These are phyloP conservation scores for Coranthus polyacanthus DNA, from an alignment of 2,797 vertebrate genomes.

Conservation along the genomic window DNA sequence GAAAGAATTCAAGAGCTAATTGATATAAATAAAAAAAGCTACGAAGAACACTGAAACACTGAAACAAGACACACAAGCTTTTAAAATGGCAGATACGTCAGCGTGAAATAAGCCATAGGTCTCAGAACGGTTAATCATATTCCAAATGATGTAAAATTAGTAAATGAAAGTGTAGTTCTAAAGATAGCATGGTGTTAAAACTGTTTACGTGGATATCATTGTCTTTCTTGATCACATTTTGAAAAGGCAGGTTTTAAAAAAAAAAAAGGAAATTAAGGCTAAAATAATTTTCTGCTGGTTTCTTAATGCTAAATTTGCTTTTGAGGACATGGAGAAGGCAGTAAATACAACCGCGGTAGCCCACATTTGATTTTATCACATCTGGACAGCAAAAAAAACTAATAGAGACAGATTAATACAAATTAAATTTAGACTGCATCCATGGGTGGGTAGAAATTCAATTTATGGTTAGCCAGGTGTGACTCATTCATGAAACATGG, in stretches of 20 bases:
- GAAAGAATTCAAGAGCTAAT: too few relatives aligned
- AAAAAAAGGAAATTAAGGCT: conserved; percentile 13
- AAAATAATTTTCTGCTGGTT: background rate
- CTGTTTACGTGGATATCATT: conserved; percentile 17
- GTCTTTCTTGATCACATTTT: conserved; percentile 24
- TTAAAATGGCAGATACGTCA: too few relatives aligned
- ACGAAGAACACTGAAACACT: too few relatives aligned
- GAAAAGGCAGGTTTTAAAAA: conserved; percentile 1
- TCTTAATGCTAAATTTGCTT: background rate
- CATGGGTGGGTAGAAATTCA: conserved; percentile 9
- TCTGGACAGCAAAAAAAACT: conserved; percentile 3
- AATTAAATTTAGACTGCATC: conserved; percentile 19
- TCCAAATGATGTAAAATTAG: too few relatives aligned
- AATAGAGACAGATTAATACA: background rate
- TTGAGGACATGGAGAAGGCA: background rate
- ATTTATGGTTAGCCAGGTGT: conserved; percentile 28
- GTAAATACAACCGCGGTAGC: background rate
- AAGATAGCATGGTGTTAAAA: background rate
- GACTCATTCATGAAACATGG: conserved; percentile 15
- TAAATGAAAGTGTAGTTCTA: conserved; percentile 23
- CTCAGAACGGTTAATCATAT: too few relatives aligned
- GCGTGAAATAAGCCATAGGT: too few relatives aligned
- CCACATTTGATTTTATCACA: background rate
- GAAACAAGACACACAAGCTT: too few relatives aligned
- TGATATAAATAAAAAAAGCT: too few relatives aligned